phyloP scores from a whole-genome alignment of 35 echinoderm and acorn worm species.

The Apostichopus parvimensis region DNA sequence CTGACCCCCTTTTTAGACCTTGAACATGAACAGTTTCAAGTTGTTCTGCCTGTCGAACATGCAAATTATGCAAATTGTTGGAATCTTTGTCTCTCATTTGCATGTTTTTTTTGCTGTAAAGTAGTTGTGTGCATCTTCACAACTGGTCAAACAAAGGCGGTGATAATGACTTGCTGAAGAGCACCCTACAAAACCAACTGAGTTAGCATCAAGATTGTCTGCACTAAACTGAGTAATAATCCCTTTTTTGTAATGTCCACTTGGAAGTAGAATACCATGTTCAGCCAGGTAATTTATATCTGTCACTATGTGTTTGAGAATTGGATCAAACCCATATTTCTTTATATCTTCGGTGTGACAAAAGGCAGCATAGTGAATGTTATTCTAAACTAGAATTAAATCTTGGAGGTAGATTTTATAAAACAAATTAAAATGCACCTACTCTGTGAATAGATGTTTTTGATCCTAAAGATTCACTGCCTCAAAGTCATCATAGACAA shows the following conservation, averaged over 20 bases:
- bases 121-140: neutral
- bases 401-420: conserved; percentile 43
- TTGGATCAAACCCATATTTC: neutral
- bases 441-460: conserved; percentile 24
- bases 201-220: too few species aligned
- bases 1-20: neutral
- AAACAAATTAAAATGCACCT: conserved; percentile 51
- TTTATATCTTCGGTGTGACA: neutral
- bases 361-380: conserved; percentile 22
- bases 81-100: neutral
- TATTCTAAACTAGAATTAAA: conserved; percentile 16
- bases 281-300: conserved; percentile 55
- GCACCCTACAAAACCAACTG: neutral
- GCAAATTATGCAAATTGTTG: neutral
- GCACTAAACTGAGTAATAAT: neutral
- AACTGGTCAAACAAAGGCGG: too few species aligned
- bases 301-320: conserved; percentile 46
- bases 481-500: conserved; percentile 31
- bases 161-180: neutral
- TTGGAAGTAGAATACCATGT: conserved; percentile 31
- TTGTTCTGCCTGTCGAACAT: neutral
- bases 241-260: conserved; percentile 42
- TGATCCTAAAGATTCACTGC: conserved; percentile 46
- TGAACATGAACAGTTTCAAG: neutral
- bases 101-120: neutral